Evolutionary conservation across 2,797 vertebrate genomes (phyloP).

Genomic region (Leucoraja ocellata): DNA sequence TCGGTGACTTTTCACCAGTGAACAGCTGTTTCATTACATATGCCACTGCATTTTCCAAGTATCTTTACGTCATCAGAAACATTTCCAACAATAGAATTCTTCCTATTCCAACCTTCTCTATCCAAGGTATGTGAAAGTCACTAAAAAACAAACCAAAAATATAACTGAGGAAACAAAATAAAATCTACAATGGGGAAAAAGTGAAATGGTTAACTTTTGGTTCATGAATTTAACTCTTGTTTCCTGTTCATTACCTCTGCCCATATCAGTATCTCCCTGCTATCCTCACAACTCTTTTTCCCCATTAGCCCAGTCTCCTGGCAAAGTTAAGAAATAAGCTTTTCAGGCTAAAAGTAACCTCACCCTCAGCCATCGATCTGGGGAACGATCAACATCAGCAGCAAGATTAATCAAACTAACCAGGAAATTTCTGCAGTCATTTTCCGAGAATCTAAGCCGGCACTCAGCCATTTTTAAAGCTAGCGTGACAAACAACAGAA

Average conservation of each 20-base stretch:
- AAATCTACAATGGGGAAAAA: neutral
- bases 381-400: neutral
- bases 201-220: neutral
- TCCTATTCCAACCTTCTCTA: neutral
- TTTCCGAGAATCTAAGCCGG: neutral
- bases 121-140: neutral
- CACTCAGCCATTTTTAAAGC: neutral
- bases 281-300: neutral
- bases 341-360: neutral
- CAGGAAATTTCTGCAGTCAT: neutral
- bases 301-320: neutral
- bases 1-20: neutral
- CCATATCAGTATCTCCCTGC: neutral
- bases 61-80: slow-evolving; percentile 16
- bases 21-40: slow-evolving; percentile 9
- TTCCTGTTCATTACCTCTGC: neutral
- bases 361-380: neutral
- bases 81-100: slow-evolving; percentile 1
- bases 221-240: neutral
- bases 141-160: neutral
- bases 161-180: neutral
- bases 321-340: neutral
- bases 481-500: slow-evolving; percentile 8
- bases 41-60: slow-evolving; percentile 32
- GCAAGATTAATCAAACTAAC: neutral